Conservation (phyloP, 64 coral and sea anemone species). For the Cladopsammia gracilis region DNA sequence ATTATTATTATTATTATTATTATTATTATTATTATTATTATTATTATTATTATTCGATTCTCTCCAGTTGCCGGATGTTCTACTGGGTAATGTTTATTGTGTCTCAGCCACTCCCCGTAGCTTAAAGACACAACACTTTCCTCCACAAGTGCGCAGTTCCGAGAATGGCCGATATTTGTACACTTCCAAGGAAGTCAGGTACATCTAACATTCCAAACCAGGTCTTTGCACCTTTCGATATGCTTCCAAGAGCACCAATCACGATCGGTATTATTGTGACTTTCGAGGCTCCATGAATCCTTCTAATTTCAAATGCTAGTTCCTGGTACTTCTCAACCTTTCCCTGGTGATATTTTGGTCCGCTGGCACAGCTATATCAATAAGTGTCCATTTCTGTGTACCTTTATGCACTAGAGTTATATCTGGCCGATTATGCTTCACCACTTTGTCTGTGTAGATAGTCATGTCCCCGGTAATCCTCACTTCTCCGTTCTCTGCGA, state of each 20-base stretch:
- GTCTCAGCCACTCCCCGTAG: not conserved
- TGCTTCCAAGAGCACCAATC: not conserved
- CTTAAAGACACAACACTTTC: not conserved
- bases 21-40: too few relatives aligned
- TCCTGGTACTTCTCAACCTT: conserved; percentile 21
- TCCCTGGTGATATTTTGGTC: conserved; percentile 15
- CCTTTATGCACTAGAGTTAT: conserved; percentile 10
- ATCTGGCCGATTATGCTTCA: conserved; percentile 9
- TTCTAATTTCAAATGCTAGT: conserved; percentile 6
- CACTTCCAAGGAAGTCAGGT: not conserved
- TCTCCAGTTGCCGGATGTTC: too few relatives aligned
- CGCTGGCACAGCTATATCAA: conserved; percentile 21
- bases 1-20: too few relatives aligned
- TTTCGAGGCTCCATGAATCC: conserved; percentile 10
- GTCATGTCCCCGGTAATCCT: conserved; percentile 18
- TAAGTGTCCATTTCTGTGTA: not conserved
- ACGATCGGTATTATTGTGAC: conserved; percentile 18
- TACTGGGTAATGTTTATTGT: not conserved
- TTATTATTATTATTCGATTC: too few relatives aligned
- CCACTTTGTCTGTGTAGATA: conserved; percentile 8
- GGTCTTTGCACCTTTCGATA: not conserved
- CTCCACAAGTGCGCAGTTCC: not conserved
- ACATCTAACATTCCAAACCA: not conserved
- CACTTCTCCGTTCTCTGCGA: not conserved
- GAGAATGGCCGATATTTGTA: not conserved